Percentiles rank a stretch among this genome's conserved stretches.
Evolutionary conservation across 2,888 invertebrate species (phyloP).

Genomic region (Colostygia pectinataria): DNA sequence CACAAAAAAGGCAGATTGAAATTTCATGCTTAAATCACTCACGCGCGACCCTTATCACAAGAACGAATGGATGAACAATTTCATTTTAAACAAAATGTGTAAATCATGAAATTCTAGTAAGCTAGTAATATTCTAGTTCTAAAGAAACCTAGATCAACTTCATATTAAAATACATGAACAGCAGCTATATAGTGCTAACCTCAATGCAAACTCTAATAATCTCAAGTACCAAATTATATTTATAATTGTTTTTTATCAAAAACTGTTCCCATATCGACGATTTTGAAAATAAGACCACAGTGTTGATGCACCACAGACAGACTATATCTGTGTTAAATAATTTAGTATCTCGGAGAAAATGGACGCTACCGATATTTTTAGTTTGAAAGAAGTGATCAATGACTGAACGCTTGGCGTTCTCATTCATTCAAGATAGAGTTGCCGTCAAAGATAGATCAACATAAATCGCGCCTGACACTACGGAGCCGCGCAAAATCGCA

Average conservation of each 20-base stretch:
- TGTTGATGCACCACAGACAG: no score
- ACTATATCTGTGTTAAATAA: no score
- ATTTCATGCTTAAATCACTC: constrained; percentile 13
- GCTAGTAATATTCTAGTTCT: no score
- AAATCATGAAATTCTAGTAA: neutral
- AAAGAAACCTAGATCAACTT: neutral
- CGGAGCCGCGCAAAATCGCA: constrained; percentile 68
- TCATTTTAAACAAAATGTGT: neutral
- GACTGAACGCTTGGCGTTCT: constrained; percentile 6
- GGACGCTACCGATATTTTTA: neutral
- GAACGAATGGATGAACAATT: constrained; percentile 11
- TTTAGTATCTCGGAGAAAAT: no score
- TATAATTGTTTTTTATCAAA: no score
- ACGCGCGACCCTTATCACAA: constrained; percentile 15
- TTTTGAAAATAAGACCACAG: no score
- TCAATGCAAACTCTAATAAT: no score
- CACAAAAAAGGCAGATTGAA: constrained; percentile 15
- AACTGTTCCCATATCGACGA: no score
- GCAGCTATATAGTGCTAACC: no score
- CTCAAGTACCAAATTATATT: no score
- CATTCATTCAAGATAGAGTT: constrained; percentile 31
- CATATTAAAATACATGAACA: no score
- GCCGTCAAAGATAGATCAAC: constrained; percentile 44
- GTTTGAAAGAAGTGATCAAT: constrained; percentile 17
- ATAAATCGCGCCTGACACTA: constrained; percentile 67